Conservation (phyloP, 2,888 invertebrate genomes). For the Piscicola geometra region DNA sequence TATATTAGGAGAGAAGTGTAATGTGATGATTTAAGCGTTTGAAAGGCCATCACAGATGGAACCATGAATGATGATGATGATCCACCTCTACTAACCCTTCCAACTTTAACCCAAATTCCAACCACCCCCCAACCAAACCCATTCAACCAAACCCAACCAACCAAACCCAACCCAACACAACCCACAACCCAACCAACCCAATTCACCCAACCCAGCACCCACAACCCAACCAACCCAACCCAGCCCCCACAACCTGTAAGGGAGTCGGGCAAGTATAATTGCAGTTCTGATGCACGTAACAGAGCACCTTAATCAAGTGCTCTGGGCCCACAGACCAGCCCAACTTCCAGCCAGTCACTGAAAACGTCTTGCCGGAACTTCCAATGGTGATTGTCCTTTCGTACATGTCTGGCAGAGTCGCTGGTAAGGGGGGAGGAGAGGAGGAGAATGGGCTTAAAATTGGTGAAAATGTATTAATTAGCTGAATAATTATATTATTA, state of each 20-base stretch:
- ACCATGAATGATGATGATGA: too few species aligned
- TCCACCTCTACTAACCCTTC: not conserved
- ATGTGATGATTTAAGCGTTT: too few species aligned
- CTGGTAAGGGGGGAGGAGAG: constrained; percentile 53
- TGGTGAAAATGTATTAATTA: too few species aligned
- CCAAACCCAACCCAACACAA: not conserved
- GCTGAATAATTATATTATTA: constrained; percentile 45
- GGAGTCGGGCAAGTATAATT: constrained; percentile 87
- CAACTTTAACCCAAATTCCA: too few species aligned
- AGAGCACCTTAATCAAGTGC: constrained; percentile 71
- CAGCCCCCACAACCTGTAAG: constrained; percentile 61
- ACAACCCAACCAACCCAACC: not conserved
- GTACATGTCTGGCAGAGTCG: constrained; percentile 92
- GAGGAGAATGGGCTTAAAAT: too few species aligned
- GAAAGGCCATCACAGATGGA: too few species aligned
- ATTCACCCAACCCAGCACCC: not conserved
- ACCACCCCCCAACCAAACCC: too few species aligned
- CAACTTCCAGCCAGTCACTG: constrained; percentile 77
- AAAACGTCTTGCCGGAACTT: constrained; percentile 92
- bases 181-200: not conserved
- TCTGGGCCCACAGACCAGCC: constrained; percentile 94
- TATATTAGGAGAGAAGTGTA: too few species aligned
- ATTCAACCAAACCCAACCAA: too few species aligned
- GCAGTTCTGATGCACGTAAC: constrained; percentile 85
- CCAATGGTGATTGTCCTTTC: constrained; percentile 93